phyloP scores from a whole-genome alignment of 2,797 vertebrate genomes.

The Macrochelys suwanniensis region DNA sequence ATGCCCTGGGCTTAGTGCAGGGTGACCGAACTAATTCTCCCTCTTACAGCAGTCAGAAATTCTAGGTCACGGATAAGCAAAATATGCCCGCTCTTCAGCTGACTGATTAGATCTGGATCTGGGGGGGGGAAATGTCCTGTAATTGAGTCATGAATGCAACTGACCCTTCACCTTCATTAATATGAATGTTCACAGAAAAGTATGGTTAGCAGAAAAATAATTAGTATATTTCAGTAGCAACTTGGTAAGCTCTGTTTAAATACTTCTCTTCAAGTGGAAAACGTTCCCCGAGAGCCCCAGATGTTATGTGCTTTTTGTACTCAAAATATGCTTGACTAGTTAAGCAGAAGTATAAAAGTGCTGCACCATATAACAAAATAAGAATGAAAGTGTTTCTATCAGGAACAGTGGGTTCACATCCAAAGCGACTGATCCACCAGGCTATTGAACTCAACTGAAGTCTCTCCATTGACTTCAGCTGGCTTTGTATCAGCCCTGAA shows the following conservation, averaged over 20 bases:
- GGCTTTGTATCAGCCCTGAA: neutral
- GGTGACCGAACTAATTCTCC: slow-evolving; percentile 73
- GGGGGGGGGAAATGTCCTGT: slow-evolving; percentile 55
- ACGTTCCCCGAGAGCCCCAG: neutral
- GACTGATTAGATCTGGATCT: slow-evolving; percentile 65
- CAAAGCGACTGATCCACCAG: neutral
- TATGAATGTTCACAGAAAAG: slow-evolving; percentile 63
- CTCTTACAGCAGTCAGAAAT: slow-evolving; percentile 68
- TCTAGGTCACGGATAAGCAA: slow-evolving; percentile 70
- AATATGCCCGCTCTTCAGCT: slow-evolving; percentile 58
- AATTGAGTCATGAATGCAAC: slow-evolving; percentile 61
- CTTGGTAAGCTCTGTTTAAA: neutral
- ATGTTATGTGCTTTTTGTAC: neutral
- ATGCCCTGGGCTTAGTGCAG: slow-evolving; percentile 75
- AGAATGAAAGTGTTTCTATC: neutral
- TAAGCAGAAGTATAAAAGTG: neutral
- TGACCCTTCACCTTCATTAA: slow-evolving; percentile 70
- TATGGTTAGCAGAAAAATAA: slow-evolving; percentile 36
- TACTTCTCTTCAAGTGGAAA: neutral
- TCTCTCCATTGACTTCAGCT: neutral
- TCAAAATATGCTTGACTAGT: neutral
- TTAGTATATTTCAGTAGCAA: slow-evolving; percentile 8
- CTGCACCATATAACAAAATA: neutral
- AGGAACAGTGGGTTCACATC: neutral
- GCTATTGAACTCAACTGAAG: neutral